Percentiles rank a stretch among this genome's conserved stretches.
These are phyloP conservation scores for Trichogramma dendrolimi DNA, from an alignment of 2,888 invertebrate species.

Conservation along the genomic window DNA sequence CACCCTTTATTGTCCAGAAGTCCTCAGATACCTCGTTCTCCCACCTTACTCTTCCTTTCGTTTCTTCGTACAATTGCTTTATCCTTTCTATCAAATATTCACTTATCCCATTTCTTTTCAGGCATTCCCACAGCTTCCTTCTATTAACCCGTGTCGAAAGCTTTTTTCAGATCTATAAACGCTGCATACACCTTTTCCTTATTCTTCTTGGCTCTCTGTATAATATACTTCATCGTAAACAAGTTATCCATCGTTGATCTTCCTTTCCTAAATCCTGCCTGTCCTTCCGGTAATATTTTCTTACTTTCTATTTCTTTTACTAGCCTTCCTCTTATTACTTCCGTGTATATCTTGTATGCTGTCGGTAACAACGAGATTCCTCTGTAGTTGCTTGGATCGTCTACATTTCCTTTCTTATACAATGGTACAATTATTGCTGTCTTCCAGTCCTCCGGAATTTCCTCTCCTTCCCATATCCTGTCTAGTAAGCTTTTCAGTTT, in stretches of 20 bases:
- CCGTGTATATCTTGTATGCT: slow-evolving; percentile 26
- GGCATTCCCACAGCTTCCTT: slow-evolving; percentile 23
- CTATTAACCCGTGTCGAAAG: slow-evolving; percentile 31
- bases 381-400: slow-evolving; percentile 21
- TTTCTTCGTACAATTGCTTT: too few species aligned
- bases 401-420: slow-evolving; percentile 21
- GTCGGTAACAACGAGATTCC: slow-evolving; percentile 26
- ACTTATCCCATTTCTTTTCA: slow-evolving; percentile 7
- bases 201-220: slow-evolving; percentile 10
- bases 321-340: slow-evolving; percentile 23
- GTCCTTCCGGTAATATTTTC: slow-evolving; percentile 23
- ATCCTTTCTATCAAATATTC: too few species aligned
- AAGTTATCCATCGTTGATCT: slow-evolving; percentile 26
- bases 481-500: neutral
- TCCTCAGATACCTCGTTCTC: too few species aligned
- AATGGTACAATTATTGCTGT: slow-evolving; percentile 17
- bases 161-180: slow-evolving; percentile 31
- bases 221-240: slow-evolving; percentile 17
- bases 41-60: too few species aligned
- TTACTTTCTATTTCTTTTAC: slow-evolving; percentile 15
- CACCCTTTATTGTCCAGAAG: too few species aligned
- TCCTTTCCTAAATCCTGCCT: slow-evolving; percentile 27
- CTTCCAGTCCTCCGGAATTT: slow-evolving; percentile 21
- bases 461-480: slow-evolving; percentile 18
- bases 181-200: slow-evolving; percentile 13